phyloP scores from a whole-genome alignment of 2,113 vertebrate species.

The human region GRCh38 chr6:113736501-113737000 shows the following conservation, averaged over 20 bases:
- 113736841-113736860: background rate
- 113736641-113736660: background rate
- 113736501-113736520: background rate
- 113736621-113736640: background rate
- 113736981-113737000: background rate
- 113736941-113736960: background rate
- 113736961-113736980: background rate
- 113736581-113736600: background rate
- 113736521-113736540: background rate
- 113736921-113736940: background rate
- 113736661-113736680: conserved; percentile 7
- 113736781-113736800: background rate
- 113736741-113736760: background rate
- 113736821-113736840: background rate
- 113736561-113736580: background rate
- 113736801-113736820: background rate
- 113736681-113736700: background rate
- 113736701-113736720: background rate
- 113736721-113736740: background rate
- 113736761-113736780: background rate
- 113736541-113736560: background rate
- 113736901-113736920: background rate
- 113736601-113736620: background rate
- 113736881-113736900: background rate
- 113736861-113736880: background rate